These are phyloP conservation scores for Cyprinella venusta DNA, from an alignment of 2,797 vertebrate species.

Conservation along the genomic window DNA sequence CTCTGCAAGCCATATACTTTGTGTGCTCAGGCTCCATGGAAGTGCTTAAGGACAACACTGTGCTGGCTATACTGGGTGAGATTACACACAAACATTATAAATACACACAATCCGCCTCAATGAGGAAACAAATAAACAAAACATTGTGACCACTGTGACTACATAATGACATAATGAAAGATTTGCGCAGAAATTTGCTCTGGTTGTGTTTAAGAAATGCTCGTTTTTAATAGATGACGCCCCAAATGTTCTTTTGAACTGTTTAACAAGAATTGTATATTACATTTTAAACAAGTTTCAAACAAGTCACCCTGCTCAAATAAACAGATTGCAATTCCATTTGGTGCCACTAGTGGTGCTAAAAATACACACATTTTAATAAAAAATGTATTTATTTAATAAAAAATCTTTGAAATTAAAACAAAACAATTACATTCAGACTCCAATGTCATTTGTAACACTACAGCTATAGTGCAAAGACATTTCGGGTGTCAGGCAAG, in stretches of 20 bases:
- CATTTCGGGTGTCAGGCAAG: constrained; percentile 7
- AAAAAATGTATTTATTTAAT: background rate
- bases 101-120: background rate
- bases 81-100: constrained; percentile 15
- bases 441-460: background rate
- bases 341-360: background rate
- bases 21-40: constrained; percentile 99
- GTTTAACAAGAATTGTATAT: background rate
- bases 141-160: background rate
- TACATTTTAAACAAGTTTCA: background rate
- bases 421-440: background rate
- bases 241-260: background rate
- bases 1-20: constrained; percentile 96
- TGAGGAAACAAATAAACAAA: background rate
- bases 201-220: background rate
- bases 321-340: constrained; percentile 6
- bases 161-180: background rate
- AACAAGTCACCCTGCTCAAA: background rate
- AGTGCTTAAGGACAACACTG: constrained; percentile 94
- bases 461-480: background rate
- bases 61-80: constrained; percentile 94
- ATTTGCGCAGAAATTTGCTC: background rate
- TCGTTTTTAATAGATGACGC: background rate
- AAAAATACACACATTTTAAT: background rate
- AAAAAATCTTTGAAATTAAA: background rate